These are phyloP conservation scores for Mormyrus lacerda DNA, from an alignment of 2,113 vertebrate genomes.

Conservation along the genomic window DNA sequence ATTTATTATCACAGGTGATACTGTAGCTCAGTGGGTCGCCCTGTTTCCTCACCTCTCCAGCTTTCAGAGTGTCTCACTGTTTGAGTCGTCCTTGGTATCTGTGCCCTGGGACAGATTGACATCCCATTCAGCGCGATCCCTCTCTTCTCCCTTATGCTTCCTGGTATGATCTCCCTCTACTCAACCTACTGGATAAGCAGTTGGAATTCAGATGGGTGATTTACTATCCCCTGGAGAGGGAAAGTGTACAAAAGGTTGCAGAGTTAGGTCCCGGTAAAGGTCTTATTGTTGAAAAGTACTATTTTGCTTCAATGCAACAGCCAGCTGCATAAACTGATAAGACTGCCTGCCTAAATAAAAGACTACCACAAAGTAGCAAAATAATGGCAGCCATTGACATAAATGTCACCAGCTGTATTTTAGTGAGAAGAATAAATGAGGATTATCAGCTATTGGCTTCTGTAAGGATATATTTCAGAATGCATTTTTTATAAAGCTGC, in stretches of 20 bases:
- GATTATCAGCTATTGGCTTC: background rate
- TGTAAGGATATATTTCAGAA: background rate
- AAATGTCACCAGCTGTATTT: background rate
- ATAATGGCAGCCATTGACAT: background rate
- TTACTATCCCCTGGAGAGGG: background rate
- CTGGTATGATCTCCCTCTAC: background rate
- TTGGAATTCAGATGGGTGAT: background rate
- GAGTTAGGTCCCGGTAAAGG: background rate
- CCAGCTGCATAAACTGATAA: background rate
- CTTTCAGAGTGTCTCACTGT: background rate
- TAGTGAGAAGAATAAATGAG: background rate
- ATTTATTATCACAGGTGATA: background rate
- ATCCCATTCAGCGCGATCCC: background rate
- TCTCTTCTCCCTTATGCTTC: background rate
- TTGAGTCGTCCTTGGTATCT: background rate
- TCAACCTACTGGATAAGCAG: background rate
- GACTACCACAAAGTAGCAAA: background rate
- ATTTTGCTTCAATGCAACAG: background rate
- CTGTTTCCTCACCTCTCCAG: background rate
- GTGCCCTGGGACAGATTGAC: background rate
- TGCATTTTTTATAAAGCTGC: background rate
- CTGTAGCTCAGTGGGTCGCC: background rate
- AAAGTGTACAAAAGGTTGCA: background rate
- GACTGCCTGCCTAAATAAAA: background rate
- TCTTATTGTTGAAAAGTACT: background rate